Base-by-base conservation (phyloP, 2,797 vertebrate genomes). In the Rhodeus uyekii region DNA sequence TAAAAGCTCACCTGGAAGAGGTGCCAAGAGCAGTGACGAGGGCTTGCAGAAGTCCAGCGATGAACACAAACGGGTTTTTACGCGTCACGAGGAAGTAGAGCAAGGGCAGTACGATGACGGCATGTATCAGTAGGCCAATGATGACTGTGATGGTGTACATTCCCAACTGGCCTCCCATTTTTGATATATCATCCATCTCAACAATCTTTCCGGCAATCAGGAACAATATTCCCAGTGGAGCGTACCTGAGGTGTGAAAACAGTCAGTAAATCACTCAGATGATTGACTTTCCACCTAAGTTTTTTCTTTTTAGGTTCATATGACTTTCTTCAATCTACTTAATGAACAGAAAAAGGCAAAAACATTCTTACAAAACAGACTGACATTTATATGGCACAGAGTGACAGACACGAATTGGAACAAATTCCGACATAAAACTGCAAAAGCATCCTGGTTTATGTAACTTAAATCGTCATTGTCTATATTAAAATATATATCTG, bases 181-280 rank as follows among this genome's bases (percentile, higher is more conserved):
- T 9, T 24, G 93, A 83, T 65, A 96, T 87, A 86, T 96, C 94
- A 0, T 95, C 94, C 93, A 96, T 95, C 84, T 93, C 95, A 69
- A 95, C 92, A 1, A 96, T 96, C 87, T 96, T 96, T 69, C 95
- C 96, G 22, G 95, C 95, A 76, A 96, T 96, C 87, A 96, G 92
- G 75, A 95, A 95, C 86, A 95, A 87, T 83, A 96, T 96, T 39
- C 95, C 95, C 1, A 96, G 58, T 0, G 95, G 95, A 13, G 95
- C 95, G 16, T 96, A 96, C 96, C 95, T 96, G 82, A 22, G 3
- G 27, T 24, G 34, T 8, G 13, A 64, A 48, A 50, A 36, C 42
- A 39, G 22, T 24, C 12, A 39, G 12, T 67, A 5, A 39, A 67
- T 39, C 22, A 0, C 9, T 68, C 38, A 27, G 38, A 42, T 42